Conservation (phyloP, 1,140 invertebrate genomes). For the Sinonovacula constricta region DNA sequence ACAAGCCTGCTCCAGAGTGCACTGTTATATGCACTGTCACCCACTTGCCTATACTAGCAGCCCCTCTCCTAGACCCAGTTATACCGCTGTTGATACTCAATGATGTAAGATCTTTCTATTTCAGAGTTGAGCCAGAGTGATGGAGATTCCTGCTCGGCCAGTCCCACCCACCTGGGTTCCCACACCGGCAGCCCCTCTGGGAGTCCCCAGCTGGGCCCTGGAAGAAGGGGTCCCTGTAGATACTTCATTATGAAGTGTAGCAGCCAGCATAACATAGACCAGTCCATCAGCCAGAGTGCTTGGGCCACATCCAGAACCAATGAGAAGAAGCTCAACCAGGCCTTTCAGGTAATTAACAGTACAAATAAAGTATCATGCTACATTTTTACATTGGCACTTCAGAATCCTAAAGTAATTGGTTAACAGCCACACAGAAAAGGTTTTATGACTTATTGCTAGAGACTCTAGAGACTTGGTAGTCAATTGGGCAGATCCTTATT, state of each 20-base stretch:
- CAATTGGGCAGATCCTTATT: too few relatives aligned
- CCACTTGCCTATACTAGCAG: too few relatives aligned
- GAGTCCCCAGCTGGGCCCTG: slow-evolving; percentile 63
- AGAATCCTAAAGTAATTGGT: too few relatives aligned
- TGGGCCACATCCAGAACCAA: slow-evolving; percentile 80
- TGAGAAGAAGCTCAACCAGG: slow-evolving; percentile 79
- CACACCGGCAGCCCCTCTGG: slow-evolving; percentile 66
- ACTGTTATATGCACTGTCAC: too few relatives aligned
- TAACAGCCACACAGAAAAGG: too few relatives aligned
- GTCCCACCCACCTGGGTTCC: slow-evolving; percentile 58
- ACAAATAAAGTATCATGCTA: too few relatives aligned
- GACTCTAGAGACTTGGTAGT: too few relatives aligned
- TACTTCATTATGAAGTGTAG: slow-evolving; percentile 81
- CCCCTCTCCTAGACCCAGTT: too few relatives aligned
- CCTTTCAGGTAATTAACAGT: slow-evolving; percentile 80
- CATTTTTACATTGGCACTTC: too few relatives aligned
- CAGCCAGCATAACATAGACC: slow-evolving; percentile 79
- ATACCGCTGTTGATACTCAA: background rate
- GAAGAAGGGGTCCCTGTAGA: slow-evolving; percentile 18
- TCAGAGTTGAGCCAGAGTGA: slow-evolving; percentile 7
- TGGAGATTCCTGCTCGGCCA: slow-evolving; percentile 47
- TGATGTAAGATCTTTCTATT: background rate
- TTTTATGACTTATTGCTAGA: too few relatives aligned
- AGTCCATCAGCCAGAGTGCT: slow-evolving; percentile 77
- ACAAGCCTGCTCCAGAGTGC: too few relatives aligned